Percentiles rank a stretch among this genome's conserved stretches.
Conservation (phyloP, 1,140 invertebrate genomes). For the Cydia strobilella region DNA sequence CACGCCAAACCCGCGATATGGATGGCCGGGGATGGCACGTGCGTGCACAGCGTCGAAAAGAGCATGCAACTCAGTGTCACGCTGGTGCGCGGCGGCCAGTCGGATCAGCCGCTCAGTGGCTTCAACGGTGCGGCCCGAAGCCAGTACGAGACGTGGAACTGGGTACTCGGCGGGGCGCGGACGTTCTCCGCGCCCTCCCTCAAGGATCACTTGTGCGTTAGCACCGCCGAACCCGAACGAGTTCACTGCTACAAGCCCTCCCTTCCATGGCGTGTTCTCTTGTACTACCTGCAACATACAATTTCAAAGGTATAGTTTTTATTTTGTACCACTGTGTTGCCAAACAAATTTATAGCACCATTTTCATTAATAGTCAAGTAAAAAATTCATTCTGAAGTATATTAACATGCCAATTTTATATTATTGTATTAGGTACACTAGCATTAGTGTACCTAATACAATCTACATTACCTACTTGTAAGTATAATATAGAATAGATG, state of each 20-base stretch:
- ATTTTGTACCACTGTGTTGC: too few relatives aligned
- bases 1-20: slow-evolving; percentile 88
- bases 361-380: too few relatives aligned
- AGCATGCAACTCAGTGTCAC: slow-evolving; percentile 88
- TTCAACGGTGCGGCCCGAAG: slow-evolving; percentile 93
- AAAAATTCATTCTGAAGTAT: too few relatives aligned
- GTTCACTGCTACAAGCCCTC: slow-evolving; percentile 93
- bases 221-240: slow-evolving; percentile 99
- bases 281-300: slow-evolving; percentile 83
- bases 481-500: too few relatives aligned
- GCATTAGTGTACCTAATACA: too few relatives aligned
- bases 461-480: too few relatives aligned
- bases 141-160: slow-evolving; percentile 86
- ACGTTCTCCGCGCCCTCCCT: slow-evolving; percentile 81
- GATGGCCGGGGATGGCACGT: slow-evolving; percentile 85
- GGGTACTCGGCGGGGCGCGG: slow-evolving; percentile 66
- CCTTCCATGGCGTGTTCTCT: slow-evolving; percentile 90
- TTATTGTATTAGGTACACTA: neutral
- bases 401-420: too few relatives aligned
- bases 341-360: too few relatives aligned
- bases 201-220: slow-evolving; percentile 94
- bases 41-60: slow-evolving; percentile 88
- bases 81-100: slow-evolving; percentile 80
- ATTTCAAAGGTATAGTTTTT: neutral
- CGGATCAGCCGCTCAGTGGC: slow-evolving; percentile 86